phyloP scores from a whole-genome alignment of 2,888 invertebrate species.

The Coelinius sp. region DNA sequence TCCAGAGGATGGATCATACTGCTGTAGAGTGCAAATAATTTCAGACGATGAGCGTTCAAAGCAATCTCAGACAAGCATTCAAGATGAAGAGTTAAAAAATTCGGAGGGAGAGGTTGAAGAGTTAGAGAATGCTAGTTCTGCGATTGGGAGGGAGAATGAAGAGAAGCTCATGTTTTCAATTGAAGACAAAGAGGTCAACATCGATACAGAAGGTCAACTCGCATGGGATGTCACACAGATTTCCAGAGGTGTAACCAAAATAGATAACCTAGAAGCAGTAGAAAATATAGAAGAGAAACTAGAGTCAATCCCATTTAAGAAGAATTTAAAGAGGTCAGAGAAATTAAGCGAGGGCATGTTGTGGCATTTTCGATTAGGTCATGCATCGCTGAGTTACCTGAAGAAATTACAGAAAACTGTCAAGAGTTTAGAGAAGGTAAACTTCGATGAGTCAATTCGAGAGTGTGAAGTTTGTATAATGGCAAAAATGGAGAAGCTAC shows the following conservation, averaged over 20 bases:
- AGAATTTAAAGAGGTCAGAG: background rate
- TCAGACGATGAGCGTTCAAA: constrained; percentile 31
- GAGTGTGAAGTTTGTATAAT: constrained; percentile 48
- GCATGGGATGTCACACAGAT: constrained; percentile 15
- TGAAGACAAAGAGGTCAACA: constrained; percentile 25
- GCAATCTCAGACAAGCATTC: constrained; percentile 37
- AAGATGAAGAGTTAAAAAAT: constrained; percentile 21
- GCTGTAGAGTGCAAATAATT: constrained; percentile 28
- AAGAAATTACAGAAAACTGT: constrained; percentile 48
- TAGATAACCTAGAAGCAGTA: constrained; percentile 26
- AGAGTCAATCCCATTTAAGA: no score
- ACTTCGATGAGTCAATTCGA: constrained; percentile 49
- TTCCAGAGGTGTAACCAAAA: constrained; percentile 13
- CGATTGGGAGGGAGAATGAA: constrained; percentile 39
- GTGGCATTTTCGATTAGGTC: constrained; percentile 45
- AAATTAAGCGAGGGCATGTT: constrained; percentile 39
- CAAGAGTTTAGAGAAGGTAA: constrained; percentile 42
- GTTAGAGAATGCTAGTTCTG: constrained; percentile 4
- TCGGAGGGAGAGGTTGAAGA: constrained; percentile 34
- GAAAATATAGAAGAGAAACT: constrained; percentile 25
- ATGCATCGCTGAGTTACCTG: constrained; percentile 48
- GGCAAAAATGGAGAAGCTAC: constrained; percentile 49
- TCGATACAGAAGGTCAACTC: background rate
- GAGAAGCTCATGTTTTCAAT: constrained; percentile 26
- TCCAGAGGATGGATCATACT: constrained; percentile 28